Percentiles rank a stretch among this genome's conserved stretches.
Evolutionary conservation across 2,797 vertebrate genomes (phyloP).

Genomic region (Poeciliopsis infans): DNA sequence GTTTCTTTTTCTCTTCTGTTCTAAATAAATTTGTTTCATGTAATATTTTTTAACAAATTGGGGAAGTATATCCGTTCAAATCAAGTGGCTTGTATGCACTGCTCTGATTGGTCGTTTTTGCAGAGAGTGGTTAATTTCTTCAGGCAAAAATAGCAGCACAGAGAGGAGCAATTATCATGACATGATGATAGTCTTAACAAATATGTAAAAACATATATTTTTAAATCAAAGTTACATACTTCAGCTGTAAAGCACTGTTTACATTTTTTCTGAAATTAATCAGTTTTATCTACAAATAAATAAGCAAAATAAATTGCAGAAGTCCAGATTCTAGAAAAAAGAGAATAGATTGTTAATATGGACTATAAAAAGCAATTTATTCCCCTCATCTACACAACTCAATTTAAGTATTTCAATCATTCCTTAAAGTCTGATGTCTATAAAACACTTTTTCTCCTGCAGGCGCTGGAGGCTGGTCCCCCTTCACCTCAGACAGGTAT

Average conservation of each 20-base stretch:
- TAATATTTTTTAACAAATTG: neutral
- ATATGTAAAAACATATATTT: too few relatives aligned
- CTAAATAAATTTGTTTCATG: neutral
- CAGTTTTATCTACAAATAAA: neutral
- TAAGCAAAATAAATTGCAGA: neutral
- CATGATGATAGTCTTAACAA: too few relatives aligned
- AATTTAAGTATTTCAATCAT: neutral
- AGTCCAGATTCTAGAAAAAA: neutral
- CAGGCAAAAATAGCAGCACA: too few relatives aligned
- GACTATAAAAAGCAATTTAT: neutral
- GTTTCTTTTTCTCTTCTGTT: too few relatives aligned
- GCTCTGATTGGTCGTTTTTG: too few relatives aligned
- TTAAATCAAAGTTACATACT: too few relatives aligned
- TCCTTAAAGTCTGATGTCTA: neutral
- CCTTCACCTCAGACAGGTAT: slow-evolving; percentile 79
- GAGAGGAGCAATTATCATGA: too few relatives aligned
- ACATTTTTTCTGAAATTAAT: neutral
- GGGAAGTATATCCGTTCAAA: neutral
- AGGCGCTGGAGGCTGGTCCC: slow-evolving; percentile 90
- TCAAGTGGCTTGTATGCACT: neutral
- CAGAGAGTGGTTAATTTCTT: too few relatives aligned
- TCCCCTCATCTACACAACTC: neutral
- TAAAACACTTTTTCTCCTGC: slow-evolving; percentile 57
- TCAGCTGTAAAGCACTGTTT: too few relatives aligned
- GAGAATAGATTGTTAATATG: neutral